Conservation (phyloP, 2,113 vertebrate species). For the Corvus hawaiiensis region DNA sequence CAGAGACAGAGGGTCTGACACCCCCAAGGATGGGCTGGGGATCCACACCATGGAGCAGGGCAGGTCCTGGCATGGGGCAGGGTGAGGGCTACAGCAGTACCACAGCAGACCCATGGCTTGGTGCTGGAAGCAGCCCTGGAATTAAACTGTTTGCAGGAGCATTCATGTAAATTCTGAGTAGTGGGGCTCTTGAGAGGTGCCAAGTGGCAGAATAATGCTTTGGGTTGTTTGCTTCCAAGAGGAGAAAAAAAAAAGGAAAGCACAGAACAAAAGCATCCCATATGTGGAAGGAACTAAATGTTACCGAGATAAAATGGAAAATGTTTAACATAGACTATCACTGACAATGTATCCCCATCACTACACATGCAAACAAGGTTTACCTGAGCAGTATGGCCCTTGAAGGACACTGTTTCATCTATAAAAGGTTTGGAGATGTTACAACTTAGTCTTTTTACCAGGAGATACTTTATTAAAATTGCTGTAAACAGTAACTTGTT, state of each 20-base stretch:
- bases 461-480: not conserved
- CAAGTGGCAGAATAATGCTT: not conserved
- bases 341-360: not conserved
- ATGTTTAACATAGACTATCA: not conserved
- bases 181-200: not conserved
- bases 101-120: not conserved
- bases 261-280: not conserved
- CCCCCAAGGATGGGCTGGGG: not conserved
- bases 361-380: not conserved
- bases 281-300: not conserved
- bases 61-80: not conserved
- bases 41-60: not conserved
- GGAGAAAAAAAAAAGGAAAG: not conserved
- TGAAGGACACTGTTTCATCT: not conserved
- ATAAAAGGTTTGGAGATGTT: not conserved
- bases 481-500: not conserved
- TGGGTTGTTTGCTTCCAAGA: not conserved
- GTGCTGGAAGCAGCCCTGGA: not conserved
- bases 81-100: accelerated
- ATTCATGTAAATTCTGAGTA: not conserved
- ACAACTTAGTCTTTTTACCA: not conserved
- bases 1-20: not conserved
- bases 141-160: not conserved
- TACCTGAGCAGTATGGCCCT: not conserved
- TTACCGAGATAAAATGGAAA: not conserved